Evolutionary conservation across 2,797 vertebrate species (phyloP).

Genomic region (Iguana delicatissima): DNA sequence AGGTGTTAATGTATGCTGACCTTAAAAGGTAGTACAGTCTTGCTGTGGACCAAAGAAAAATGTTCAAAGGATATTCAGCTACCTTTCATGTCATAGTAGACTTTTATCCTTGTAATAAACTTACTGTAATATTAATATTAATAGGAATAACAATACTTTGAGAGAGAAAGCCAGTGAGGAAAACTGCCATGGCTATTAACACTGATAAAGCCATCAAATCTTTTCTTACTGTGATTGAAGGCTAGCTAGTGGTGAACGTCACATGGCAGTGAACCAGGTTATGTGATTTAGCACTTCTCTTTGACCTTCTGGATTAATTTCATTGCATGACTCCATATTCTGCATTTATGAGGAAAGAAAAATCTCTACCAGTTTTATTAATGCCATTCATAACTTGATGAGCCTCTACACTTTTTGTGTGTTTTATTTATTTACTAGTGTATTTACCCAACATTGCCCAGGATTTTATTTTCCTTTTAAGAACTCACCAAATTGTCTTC

Average conservation of each 20-base stretch:
- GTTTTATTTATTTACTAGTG: background rate
- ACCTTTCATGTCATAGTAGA: background rate
- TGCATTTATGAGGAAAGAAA: background rate
- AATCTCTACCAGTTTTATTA: background rate
- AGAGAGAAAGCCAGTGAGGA: background rate
- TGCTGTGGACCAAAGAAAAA: background rate
- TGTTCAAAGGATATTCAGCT: background rate
- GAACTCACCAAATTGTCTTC: no score
- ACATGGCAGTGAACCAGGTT: background rate
- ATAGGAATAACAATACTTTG: no score
- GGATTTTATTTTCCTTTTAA: no score
- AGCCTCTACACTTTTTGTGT: background rate
- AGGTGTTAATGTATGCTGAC: background rate
- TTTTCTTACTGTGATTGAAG: no score
- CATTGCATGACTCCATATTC: background rate
- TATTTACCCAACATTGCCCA: no score
- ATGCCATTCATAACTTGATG: background rate
- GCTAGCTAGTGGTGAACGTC: background rate
- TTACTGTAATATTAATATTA: background rate
- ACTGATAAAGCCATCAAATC: background rate
- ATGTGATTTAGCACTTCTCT: no score
- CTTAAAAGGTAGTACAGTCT: background rate
- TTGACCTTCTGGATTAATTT: background rate
- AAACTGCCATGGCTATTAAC: background rate
- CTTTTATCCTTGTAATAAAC: background rate